Evolutionary conservation across 2,888 invertebrate species (phyloP).

Genomic region (Neoaliturus tenellus): DNA sequence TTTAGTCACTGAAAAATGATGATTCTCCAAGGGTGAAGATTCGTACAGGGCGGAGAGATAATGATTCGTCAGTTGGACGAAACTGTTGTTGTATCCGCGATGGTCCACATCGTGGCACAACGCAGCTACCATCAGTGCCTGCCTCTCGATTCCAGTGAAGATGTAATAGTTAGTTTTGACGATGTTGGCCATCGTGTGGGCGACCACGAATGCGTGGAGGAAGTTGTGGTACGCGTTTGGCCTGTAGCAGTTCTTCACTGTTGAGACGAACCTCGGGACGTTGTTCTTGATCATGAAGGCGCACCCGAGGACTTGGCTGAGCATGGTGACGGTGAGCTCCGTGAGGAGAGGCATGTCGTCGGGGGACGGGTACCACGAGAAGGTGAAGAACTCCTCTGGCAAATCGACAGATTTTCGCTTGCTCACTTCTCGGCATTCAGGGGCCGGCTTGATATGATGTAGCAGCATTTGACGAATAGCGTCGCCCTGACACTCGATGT

Average conservation of each 20-base stretch:
- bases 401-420: neutral
- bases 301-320: slow-evolving; percentile 54
- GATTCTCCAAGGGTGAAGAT: slow-evolving; percentile 77
- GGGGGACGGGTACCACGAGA: slow-evolving; percentile 34
- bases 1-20: slow-evolving; percentile 77
- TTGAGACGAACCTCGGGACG: slow-evolving; percentile 73
- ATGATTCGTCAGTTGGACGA: slow-evolving; percentile 75
- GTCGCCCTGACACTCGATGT: neutral
- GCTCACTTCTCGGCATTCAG: slow-evolving; percentile 12
- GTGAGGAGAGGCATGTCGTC: neutral
- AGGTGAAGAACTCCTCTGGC: slow-evolving; percentile 28
- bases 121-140: slow-evolving; percentile 76
- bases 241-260: slow-evolving; percentile 74
- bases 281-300: slow-evolving; percentile 54
- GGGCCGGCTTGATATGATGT: slow-evolving; percentile 23
- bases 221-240: slow-evolving; percentile 79
- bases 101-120: slow-evolving; percentile 80
- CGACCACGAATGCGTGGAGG: slow-evolving; percentile 79
- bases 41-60: slow-evolving; percentile 76
- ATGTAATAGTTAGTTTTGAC: slow-evolving; percentile 73
- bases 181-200: slow-evolving; percentile 78
- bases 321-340: slow-evolving; percentile 26
- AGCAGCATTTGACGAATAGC: neutral
- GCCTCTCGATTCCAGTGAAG: slow-evolving; percentile 74
- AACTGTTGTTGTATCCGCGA: slow-evolving; percentile 79